Evolutionary conservation across 1,140 invertebrate species (phyloP).

Genomic region (Yoshiicerus persimilis): DNA sequence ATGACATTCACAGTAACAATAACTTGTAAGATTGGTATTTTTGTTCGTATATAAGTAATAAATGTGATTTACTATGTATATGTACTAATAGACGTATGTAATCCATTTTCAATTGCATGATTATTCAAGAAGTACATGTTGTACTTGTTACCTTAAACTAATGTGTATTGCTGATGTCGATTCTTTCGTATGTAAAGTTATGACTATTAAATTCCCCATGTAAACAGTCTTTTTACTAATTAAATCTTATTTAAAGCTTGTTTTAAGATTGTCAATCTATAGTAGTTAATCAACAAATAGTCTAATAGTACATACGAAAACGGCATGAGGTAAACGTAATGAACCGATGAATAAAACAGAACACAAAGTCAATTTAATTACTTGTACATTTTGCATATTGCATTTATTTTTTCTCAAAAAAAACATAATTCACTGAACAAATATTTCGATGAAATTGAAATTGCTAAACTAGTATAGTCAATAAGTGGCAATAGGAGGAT

Average conservation of each 20-base stretch:
- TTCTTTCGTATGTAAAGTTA: not conserved
- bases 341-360: conserved; percentile 2
- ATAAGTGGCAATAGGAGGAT: too few relatives aligned
- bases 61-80: conserved; percentile 12
- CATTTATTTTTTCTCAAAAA: too few relatives aligned
- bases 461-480: too few relatives aligned
- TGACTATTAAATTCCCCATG: not conserved
- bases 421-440: too few relatives aligned
- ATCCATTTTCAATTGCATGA: not conserved
- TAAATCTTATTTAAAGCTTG: not conserved
- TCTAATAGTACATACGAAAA: not conserved
- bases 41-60: not conserved
- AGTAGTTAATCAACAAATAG: not conserved
- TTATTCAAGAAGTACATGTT: not conserved
- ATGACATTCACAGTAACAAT: not conserved
- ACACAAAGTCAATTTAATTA: not conserved
- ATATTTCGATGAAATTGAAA: too few relatives aligned
- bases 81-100: not conserved
- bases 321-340: not conserved
- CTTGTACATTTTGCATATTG: not conserved
- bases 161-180: not conserved
- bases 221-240: not conserved
- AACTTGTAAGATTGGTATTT: not conserved
- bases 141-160: not conserved
- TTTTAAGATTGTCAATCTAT: not conserved